Percentiles rank a stretch among this genome's conserved stretches.
These are phyloP conservation scores for Cheilinus undulatus DNA, from an alignment of 2,113 vertebrate species.

Conservation along the genomic window DNA sequence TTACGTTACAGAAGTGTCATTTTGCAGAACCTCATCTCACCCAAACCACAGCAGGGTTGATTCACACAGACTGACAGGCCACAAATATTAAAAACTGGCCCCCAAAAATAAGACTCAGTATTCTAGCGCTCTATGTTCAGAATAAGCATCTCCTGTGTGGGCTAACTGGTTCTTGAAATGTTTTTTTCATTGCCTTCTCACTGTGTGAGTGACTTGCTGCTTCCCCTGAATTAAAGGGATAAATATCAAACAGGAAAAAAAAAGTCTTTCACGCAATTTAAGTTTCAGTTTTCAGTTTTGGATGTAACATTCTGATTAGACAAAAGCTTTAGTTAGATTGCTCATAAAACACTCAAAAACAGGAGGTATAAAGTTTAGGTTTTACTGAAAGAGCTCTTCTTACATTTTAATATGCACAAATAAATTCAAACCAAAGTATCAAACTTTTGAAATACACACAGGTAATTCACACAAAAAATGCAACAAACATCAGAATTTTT, in stretches of 20 bases:
- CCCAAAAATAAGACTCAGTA: neutral
- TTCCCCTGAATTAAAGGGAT: too few species aligned
- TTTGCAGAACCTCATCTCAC: neutral
- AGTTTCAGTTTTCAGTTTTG: too few species aligned
- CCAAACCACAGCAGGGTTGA: constrained; percentile 5
- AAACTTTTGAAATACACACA: too few species aligned
- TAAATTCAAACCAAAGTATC: neutral
- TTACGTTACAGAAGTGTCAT: neutral
- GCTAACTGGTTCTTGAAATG: neutral
- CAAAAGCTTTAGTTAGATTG: too few species aligned
- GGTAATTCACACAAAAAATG: neutral
- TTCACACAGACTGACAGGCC: neutral
- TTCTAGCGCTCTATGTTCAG: neutral
- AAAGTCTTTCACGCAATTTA: too few species aligned
- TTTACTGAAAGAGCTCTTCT: too few species aligned
- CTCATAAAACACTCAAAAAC: too few species aligned
- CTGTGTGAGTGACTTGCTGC: neutral
- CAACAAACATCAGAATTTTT: too few species aligned
- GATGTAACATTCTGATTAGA: too few species aligned
- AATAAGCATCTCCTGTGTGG: neutral
- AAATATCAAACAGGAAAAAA: too few species aligned
- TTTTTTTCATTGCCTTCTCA: neutral
- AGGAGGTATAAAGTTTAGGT: neutral
- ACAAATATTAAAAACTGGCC: neutral
- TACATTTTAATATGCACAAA: too few species aligned